Evolutionary conservation across 2,888 invertebrate species (phyloP).

Genomic region (Thumatha senex): DNA sequence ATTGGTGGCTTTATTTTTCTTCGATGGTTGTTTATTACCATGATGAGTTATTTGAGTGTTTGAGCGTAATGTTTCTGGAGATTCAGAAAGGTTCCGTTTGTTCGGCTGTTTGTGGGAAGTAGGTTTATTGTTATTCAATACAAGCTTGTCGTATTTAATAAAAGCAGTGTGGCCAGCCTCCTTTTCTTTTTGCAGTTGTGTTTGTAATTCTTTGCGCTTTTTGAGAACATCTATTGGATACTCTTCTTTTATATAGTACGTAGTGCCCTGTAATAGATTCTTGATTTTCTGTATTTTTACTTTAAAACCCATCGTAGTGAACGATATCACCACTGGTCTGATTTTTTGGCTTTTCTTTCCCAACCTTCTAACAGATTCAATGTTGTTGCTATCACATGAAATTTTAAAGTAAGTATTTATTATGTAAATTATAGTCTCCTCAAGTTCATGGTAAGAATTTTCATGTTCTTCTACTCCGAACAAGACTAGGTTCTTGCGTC

Average conservation of each 20-base stretch:
- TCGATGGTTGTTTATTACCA: too few species aligned
- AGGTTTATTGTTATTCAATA: too few species aligned
- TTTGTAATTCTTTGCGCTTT: not conserved
- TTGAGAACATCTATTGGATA: slow-evolving; percentile 1
- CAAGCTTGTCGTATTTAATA: not conserved
- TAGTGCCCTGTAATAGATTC: not conserved
- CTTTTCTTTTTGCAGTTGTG: too few species aligned
- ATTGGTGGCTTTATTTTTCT: too few species aligned
- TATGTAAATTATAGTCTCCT: slow-evolving; percentile 37
- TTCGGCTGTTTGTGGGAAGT: too few species aligned
- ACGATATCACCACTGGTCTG: slow-evolving; percentile 16
- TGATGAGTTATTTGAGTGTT: too few species aligned
- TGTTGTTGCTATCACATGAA: slow-evolving; percentile 13
- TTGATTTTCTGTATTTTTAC: not conserved
- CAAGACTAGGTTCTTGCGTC: slow-evolving; percentile 5
- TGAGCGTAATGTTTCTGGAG: not conserved
- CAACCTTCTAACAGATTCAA: too few species aligned
- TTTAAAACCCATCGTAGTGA: too few species aligned
- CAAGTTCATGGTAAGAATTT: slow-evolving; percentile 26
- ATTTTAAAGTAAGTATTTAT: slow-evolving; percentile 22
- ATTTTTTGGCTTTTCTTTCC: too few species aligned
- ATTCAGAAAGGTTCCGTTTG: not conserved
- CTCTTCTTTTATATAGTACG: too few species aligned
- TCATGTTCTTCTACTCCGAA: slow-evolving; percentile 17
- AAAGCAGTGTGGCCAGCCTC: too few species aligned